A percentile compares a stretch with the other conserved stretches of the same genome.
Conservation (phyloP, 2,888 invertebrate species). For the Invenusta paracnida region DNA sequence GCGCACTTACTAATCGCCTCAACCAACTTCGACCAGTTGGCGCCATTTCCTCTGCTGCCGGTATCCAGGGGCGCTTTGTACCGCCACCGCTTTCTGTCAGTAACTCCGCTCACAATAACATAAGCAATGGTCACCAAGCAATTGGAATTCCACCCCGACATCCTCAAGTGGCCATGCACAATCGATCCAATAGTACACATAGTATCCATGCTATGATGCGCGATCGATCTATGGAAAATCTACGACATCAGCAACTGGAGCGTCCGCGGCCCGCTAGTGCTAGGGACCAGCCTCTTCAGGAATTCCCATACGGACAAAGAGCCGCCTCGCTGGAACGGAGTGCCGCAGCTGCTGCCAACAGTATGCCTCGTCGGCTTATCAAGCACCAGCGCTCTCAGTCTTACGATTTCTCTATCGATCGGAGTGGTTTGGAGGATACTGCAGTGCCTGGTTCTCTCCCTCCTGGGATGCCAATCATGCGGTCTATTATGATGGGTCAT, state of each 20-base stretch:
- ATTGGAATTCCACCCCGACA: not conserved
- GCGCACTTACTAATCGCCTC: constrained; percentile 1
- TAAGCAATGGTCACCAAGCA: not conserved
- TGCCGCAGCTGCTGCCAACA: not conserved
- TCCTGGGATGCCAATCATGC: not conserved
- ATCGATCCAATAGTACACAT: constrained; percentile 35
- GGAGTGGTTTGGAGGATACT: not conserved
- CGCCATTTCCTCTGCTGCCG: not conserved
- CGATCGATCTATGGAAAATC: constrained; percentile 13
- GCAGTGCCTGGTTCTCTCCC: too few relatives aligned
- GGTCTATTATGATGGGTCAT: not conserved
- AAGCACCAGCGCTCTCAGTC: not conserved
- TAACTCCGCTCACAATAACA: not conserved
- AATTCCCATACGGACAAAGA: not conserved
- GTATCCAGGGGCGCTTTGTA: not conserved
- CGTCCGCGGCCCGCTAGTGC: constrained; percentile 40
- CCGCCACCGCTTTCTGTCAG: constrained; percentile 21
- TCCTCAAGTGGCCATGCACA: not conserved
- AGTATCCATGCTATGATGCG: not conserved
- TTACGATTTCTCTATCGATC: not conserved
- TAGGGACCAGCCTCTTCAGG: constrained; percentile 41
- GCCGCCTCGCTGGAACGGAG: constrained; percentile 11
- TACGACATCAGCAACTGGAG: not conserved
- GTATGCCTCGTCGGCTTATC: not conserved
- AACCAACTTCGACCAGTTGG: constrained; percentile 31